These are phyloP conservation scores for Nebria salina DNA, from an alignment of 2,888 invertebrate genomes.

Conservation along the genomic window DNA sequence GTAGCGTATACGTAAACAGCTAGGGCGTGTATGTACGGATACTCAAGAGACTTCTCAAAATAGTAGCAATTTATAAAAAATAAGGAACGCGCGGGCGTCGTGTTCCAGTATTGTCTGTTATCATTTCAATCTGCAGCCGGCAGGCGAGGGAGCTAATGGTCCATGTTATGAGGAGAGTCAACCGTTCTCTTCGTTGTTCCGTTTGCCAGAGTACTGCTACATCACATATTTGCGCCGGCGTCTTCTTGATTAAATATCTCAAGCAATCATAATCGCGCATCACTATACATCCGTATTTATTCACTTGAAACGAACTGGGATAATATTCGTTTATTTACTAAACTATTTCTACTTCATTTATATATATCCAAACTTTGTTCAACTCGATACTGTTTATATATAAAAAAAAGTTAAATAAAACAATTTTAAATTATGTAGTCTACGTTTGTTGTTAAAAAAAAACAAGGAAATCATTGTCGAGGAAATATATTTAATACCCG, in stretches of 20 bases:
- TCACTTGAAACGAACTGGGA: neutral
- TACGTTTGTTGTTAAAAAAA: no score
- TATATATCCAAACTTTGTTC: no score
- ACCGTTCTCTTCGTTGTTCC: neutral
- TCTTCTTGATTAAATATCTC: slow-evolving; percentile 10
- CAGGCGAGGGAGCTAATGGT: slow-evolving; percentile 18
- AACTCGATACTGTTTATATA: no score
- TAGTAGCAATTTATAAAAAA: slow-evolving; percentile 14
- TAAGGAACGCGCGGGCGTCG: neutral
- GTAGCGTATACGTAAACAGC: neutral
- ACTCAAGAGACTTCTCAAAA: slow-evolving; percentile 8
- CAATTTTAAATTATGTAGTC: no score
- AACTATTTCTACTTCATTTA: no score
- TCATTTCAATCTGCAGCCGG: slow-evolving; percentile 24
- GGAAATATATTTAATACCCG: no score
- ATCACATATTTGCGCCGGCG: slow-evolving; percentile 8
- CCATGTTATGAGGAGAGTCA: slow-evolving; percentile 13
- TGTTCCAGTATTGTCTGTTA: slow-evolving; percentile 22
- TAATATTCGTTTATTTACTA: neutral
- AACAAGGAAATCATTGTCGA: no score
- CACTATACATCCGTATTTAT: neutral
- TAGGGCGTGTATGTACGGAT: neutral
- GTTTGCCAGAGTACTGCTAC: neutral
- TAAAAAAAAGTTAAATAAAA: no score
- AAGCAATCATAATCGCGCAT: slow-evolving; percentile 17